Evolutionary conservation across 2,888 invertebrate genomes (phyloP).

Genomic region (Andrena marginata): DNA sequence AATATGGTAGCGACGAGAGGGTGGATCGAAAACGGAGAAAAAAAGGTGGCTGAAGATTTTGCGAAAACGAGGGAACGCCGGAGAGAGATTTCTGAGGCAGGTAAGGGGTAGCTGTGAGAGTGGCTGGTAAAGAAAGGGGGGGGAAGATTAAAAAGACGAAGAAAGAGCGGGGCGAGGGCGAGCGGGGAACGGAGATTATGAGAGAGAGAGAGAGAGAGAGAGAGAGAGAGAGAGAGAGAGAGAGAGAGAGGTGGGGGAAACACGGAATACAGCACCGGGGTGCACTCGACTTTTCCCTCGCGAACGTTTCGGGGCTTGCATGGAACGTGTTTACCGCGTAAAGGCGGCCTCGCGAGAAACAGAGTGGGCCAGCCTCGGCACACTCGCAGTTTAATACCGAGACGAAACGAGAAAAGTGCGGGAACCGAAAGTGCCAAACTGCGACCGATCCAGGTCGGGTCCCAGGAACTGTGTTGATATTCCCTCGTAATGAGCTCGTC

Average conservation of each 20-base stretch:
- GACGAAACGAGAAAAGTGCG: constrained; percentile 65
- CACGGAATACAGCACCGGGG: constrained; percentile 45
- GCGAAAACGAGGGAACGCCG: constrained; percentile 21
- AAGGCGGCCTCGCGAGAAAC: constrained; percentile 59
- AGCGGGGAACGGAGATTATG: constrained; percentile 12
- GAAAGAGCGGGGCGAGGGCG: constrained; percentile 4
- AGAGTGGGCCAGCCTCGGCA: background rate
- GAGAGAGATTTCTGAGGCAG: background rate
- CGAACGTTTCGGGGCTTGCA: constrained; percentile 65
- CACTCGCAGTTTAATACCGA: constrained; percentile 58
- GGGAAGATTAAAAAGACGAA: constrained; percentile 20
- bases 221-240: background rate
- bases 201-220: constrained; percentile 12
- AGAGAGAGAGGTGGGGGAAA: background rate
- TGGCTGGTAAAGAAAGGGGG: background rate
- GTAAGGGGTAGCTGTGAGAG: background rate
- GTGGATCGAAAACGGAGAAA: constrained; percentile 13
- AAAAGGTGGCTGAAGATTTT: constrained; percentile 24
- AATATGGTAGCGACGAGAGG: constrained; percentile 8
- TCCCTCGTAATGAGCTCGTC: constrained; percentile 63
- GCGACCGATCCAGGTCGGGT: constrained; percentile 55
- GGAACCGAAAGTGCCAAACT: constrained; percentile 58
- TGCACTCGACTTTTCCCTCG: constrained; percentile 60
- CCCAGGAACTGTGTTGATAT: constrained; percentile 54
- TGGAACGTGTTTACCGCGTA: constrained; percentile 67